Base-by-base conservation (phyloP, 2,113 vertebrate species). In the Mohoua ochrocephala region DNA sequence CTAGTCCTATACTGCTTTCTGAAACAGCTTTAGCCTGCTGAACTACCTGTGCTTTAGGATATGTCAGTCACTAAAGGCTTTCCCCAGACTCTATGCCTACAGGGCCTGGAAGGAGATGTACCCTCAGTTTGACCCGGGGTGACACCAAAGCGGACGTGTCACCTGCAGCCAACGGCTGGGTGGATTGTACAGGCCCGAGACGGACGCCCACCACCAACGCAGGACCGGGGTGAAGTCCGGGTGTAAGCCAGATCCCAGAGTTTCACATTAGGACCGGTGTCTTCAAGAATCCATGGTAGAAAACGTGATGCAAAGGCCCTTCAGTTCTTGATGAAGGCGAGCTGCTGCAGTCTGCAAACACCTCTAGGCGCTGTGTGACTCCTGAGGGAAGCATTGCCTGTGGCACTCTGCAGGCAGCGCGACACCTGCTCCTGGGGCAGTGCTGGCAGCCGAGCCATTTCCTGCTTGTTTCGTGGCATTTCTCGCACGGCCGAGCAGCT, bases 131-230 rank as follows among this genome's bases (percentile, higher is more conserved):
- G 50, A 26, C 4, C 22, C 3, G 1, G 0, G 9, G 39, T 14
- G 45, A 15, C 80, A 5, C 33, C 1, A 0, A 9, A 6, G 18
- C 0, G 5, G 60, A 4, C 1, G 0, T 1, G 26, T 33, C 26
- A 6, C 30, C 15, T 15, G 75, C 52, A 18, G 45, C 33, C 0
- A 0, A 2, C 0, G 1, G 45, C 53, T 6, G 30, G 15, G 30
- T 21, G 54, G 18, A 9, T 18, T 7, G 13, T 1, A 20, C 47
- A 7, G 56, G 9, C 9, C 13, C 9, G 7, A 16, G n/a, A 5
- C 7, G 35, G 20, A 8, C 0, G 0, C n/a, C 37, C 21, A 11
- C 17, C 23, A 7, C 13, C 13, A 0, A 0, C 3, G 23, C 4
- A 42, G 76, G 45, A 22, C 63, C 1, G 1, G 20, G 11, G 7